phyloP scores from a whole-genome alignment of 2,797 vertebrate species.

The Pyrocephalus nanus region DNA sequence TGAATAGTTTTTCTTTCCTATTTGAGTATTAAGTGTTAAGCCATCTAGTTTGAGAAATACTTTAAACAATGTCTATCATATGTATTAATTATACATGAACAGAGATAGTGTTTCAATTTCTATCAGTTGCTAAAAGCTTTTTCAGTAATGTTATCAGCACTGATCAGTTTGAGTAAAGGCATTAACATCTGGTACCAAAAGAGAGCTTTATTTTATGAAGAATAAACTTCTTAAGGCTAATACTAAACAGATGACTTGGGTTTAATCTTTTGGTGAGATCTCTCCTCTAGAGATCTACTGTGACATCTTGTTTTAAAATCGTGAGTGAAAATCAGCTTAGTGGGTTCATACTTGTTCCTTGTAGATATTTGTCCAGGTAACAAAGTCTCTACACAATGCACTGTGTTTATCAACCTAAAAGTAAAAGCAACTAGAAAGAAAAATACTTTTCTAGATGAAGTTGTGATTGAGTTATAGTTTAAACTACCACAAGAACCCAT shows the following conservation, averaged over 20 bases:
- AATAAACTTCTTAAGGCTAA: not conserved
- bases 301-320: conserved; percentile 10
- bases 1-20: conserved; percentile 62
- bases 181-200: conserved; percentile 20
- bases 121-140: not conserved
- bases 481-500: not conserved
- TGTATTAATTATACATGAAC: not conserved
- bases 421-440: conserved; percentile 12
- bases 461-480: not conserved
- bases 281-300: not conserved
- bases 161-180: not conserved
- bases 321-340: conserved; percentile 11
- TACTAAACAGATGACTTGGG: not conserved
- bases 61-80: not conserved
- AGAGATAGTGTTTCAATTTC: not conserved
- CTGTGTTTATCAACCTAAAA: not conserved
- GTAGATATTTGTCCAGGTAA: not conserved
- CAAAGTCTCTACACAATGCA: not conserved
- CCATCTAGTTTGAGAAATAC: not conserved
- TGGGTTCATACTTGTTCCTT: not conserved
- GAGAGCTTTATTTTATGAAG: not conserved
- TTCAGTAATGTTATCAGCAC: not conserved
- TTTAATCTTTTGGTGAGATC: not conserved
- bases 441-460: not conserved
- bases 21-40: not conserved